Percentiles rank a stretch among this genome's conserved stretches.
Evolutionary conservation across 2,113 vertebrate genomes (phyloP).

Genomic region (Synchiropus splendidus): DNA sequence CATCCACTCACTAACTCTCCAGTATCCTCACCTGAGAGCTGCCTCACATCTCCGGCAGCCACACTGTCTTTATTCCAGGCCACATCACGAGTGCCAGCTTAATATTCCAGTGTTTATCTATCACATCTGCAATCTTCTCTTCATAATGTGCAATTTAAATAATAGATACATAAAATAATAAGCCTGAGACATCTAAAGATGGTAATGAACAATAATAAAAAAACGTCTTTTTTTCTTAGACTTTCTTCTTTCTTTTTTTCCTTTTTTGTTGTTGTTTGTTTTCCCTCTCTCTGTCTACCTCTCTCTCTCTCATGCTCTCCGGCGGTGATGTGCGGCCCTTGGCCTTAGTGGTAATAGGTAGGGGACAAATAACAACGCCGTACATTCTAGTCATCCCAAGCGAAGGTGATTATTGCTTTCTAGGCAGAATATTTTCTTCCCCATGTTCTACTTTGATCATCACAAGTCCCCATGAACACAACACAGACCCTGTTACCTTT

Average conservation of each 20-base stretch:
- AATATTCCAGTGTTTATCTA: conserved; percentile 29
- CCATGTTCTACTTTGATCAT: conserved; percentile 41
- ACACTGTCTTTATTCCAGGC: too few species aligned
- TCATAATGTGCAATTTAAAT: too few species aligned
- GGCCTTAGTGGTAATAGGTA: conserved; percentile 94
- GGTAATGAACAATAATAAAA: conserved; percentile 37
- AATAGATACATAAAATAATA: too few species aligned
- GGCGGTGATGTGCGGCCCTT: conserved; percentile 85
- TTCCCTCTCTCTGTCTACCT: conserved; percentile 38
- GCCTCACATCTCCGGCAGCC: conserved; percentile 13
- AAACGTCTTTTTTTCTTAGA: conserved; percentile 49
- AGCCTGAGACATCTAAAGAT: too few species aligned
- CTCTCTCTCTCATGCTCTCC: conserved; percentile 77
- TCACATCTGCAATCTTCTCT: conserved; percentile 45
- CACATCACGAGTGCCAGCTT: too few species aligned
- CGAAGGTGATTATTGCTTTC: conserved; percentile 92
- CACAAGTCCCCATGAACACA: conserved; percentile 38
- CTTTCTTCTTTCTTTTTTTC: conserved; percentile 36
- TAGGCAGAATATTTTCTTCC: conserved; percentile 64
- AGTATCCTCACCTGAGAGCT: too few species aligned
- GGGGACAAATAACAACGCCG: conserved; percentile 87
- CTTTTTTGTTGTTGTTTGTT: conserved; percentile 52
- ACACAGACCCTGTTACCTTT: conserved; percentile 32
- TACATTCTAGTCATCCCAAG: conserved; percentile 89
- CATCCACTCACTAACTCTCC: conserved; percentile 26